Evolutionary conservation across 2,797 vertebrate genomes (phyloP).

Genomic region (Gymnoscopelus braueri): DNA sequence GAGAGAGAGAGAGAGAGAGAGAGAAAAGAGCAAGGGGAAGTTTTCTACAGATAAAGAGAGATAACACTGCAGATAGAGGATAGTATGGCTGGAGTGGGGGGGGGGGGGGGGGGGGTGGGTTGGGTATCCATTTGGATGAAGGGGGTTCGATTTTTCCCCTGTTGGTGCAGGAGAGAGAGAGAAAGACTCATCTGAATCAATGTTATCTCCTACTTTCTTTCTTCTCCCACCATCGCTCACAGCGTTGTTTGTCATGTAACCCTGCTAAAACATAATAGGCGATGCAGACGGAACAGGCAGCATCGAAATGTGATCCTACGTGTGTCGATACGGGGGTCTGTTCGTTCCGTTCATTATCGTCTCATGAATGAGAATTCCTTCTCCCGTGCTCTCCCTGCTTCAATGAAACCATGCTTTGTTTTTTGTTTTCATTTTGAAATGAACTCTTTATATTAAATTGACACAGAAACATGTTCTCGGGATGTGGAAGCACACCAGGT

Average conservation of each 20-base stretch:
- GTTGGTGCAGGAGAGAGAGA: slow-evolving; percentile 29
- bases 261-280: slow-evolving; percentile 18
- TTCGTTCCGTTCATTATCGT: slow-evolving; percentile 2
- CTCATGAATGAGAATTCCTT: slow-evolving; percentile 9
- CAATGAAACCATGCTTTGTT: background rate
- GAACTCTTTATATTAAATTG: background rate
- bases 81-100: slow-evolving; percentile 31
- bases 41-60: slow-evolving; percentile 50
- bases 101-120: slow-evolving; percentile 13
- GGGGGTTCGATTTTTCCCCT: slow-evolving; percentile 44
- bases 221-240: slow-evolving; percentile 14
- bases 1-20: slow-evolving; percentile 38
- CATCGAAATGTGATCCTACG: slow-evolving; percentile 13
- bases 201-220: slow-evolving; percentile 35
- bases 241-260: slow-evolving; percentile 16
- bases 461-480: background rate
- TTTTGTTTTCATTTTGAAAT: background rate
- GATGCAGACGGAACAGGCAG: slow-evolving; percentile 11
- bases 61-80: slow-evolving; percentile 50
- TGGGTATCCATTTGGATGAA: slow-evolving; percentile 42
- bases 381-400: background rate
- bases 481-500: background rate
- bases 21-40: slow-evolving; percentile 24
- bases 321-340: background rate
- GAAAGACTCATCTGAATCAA: slow-evolving; percentile 50